These are phyloP conservation scores for Yponomeuta sedellus DNA, from an alignment of 2,888 invertebrate genomes.

Conservation along the genomic window DNA sequence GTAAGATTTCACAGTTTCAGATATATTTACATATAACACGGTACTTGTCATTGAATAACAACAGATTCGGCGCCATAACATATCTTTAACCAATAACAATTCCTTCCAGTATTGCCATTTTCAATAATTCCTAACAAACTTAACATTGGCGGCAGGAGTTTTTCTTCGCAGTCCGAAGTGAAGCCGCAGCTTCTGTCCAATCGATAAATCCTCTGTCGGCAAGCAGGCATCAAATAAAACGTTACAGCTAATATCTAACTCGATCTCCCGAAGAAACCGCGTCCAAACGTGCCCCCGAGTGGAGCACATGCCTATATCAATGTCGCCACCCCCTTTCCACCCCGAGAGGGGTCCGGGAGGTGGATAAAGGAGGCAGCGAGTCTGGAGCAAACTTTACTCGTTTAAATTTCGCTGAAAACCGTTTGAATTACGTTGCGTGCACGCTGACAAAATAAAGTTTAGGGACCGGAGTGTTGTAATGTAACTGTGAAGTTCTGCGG, in stretches of 20 bases:
- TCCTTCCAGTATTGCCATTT: too few species aligned
- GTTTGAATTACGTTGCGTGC: constrained; percentile 57
- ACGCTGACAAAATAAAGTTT: constrained; percentile 35
- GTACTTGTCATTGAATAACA: too few species aligned
- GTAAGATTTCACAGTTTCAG: too few species aligned
- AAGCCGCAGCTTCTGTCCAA: not conserved
- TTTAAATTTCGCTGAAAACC: constrained; percentile 69
- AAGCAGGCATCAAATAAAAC: not conserved
- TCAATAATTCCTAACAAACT: too few species aligned
- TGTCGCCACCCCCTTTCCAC: constrained; percentile 32
- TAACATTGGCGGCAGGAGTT: too few species aligned
- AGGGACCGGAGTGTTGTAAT: constrained; percentile 17
- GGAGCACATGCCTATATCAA: constrained; percentile 53
- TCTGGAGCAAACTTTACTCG: constrained; percentile 73
- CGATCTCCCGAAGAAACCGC: constrained; percentile 20
- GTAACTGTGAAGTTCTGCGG: constrained; percentile 47
- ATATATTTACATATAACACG: too few species aligned
- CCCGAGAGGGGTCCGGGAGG: constrained; percentile 17
- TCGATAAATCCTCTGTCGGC: not conserved
- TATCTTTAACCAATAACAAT: too few species aligned
- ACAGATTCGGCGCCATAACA: too few species aligned
- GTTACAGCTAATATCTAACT: not conserved
- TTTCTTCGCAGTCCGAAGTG: too few species aligned
- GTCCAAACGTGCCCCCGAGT: constrained; percentile 21
- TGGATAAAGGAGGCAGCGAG: constrained; percentile 35